Conservation (phyloP, 1,140 invertebrate genomes). For the Diachasma alloeum region DNA sequence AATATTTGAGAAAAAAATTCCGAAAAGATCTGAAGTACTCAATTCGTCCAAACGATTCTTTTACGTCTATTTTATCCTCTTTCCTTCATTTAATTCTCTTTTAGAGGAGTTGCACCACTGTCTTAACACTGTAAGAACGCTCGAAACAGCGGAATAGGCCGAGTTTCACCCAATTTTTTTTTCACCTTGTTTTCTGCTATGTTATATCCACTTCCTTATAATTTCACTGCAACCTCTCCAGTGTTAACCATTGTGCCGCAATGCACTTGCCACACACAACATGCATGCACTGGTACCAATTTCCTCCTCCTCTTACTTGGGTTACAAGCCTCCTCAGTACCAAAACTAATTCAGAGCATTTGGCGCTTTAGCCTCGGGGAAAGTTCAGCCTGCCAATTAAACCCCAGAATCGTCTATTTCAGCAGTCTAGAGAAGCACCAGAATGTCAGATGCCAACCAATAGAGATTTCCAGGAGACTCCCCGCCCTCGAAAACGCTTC, state of each 20-base stretch:
- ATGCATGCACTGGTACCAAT: background rate
- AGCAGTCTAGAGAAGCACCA: conserved; percentile 12
- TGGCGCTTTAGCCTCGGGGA: conserved; percentile 17
- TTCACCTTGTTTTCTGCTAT: background rate
- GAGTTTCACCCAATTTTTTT: background rate
- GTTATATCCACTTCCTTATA: background rate
- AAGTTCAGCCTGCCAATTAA: conserved; percentile 34
- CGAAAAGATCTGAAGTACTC: background rate
- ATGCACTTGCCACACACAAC: background rate
- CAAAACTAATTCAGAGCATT: conserved; percentile 28
- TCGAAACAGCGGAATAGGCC: background rate
- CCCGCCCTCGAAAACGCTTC: background rate
- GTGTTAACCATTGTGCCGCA: background rate
- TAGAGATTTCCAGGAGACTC: background rate
- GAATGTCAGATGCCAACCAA: conserved; percentile 17
- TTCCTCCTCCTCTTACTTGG: background rate
- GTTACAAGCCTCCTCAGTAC: conserved; percentile 18
- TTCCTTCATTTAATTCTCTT: background rate
- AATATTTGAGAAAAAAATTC: too few relatives aligned
- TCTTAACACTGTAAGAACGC: background rate
- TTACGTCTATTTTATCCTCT: background rate
- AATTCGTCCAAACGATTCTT: background rate
- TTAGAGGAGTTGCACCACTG: background rate
- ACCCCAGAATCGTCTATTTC: conserved; percentile 8
- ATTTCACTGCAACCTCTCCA: background rate